Conservation (phyloP, 2,113 vertebrate species). For the Porphyrio hochstetteri region DNA sequence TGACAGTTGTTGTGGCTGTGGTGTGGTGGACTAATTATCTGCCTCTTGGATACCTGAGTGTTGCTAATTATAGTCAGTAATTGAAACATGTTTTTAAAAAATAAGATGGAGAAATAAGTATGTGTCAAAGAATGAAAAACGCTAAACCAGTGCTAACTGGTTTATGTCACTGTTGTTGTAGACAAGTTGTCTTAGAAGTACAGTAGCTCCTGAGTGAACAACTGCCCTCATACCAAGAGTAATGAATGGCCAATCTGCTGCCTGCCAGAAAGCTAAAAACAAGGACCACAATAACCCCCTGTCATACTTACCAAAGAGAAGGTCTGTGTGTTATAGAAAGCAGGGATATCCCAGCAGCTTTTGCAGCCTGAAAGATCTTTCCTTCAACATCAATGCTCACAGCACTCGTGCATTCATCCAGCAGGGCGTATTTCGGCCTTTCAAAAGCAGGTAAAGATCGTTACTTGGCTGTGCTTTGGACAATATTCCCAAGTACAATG, state of each 20-base stretch:
- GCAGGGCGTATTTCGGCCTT: constrained; percentile 94
- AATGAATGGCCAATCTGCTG: neutral
- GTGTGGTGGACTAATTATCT: neutral
- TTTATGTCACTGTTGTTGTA: neutral
- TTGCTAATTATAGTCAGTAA: neutral
- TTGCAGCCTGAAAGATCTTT: constrained; percentile 97
- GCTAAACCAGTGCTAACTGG: neutral
- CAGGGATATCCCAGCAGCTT: constrained; percentile 91
- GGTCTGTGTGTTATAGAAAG: constrained; percentile 98
- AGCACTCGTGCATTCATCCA: constrained; percentile 97
- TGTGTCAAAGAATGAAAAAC: neutral
- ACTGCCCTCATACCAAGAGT: neutral
- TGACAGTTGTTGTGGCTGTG: neutral
- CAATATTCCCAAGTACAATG: neutral
- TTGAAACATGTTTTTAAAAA: neutral
- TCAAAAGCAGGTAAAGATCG: constrained; percentile 25
- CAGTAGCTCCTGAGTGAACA: neutral
- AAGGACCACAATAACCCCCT: neutral
- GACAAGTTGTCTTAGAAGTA: neutral
- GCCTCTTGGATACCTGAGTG: neutral
- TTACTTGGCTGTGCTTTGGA: constrained; percentile 16
- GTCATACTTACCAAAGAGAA: constrained; percentile 89
- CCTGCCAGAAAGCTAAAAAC: neutral
- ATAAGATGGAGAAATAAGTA: neutral
- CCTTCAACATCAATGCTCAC: constrained; percentile 99